Evolutionary conservation across 2,888 invertebrate genomes (phyloP).

Genomic region (Tupiocoris notatus): DNA sequence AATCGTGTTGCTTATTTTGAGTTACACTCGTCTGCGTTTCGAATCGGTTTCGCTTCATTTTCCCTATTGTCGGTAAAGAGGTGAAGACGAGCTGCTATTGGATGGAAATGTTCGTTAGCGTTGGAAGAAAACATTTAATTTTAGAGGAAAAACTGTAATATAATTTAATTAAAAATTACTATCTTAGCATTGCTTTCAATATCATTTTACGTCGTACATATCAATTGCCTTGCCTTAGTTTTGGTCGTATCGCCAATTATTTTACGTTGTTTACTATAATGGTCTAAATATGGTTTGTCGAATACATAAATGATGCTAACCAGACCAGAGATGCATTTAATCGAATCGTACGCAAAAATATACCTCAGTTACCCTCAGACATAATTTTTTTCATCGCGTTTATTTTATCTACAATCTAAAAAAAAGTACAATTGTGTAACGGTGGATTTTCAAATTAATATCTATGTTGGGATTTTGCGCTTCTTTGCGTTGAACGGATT

Average conservation of each 20-base stretch:
- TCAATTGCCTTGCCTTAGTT: neutral
- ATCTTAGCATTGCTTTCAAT: neutral
- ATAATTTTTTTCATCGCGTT: neutral
- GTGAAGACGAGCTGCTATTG: neutral
- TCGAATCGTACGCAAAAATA: neutral
- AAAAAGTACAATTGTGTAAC: neutral
- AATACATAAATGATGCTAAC: neutral
- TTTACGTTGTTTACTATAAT: neutral
- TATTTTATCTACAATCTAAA: neutral
- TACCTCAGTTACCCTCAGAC: neutral
- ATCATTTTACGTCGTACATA: neutral
- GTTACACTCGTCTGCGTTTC: neutral
- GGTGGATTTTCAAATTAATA: too few relatives aligned
- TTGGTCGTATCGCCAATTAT: neutral
- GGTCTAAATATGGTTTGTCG: neutral
- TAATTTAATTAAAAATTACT: too few relatives aligned
- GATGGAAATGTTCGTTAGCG: neutral
- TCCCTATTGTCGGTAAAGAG: neutral
- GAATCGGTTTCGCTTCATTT: neutral
- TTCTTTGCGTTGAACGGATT: neutral
- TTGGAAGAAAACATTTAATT: neutral
- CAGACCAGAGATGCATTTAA: neutral
- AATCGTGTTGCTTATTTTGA: neutral
- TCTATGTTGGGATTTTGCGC: neutral
- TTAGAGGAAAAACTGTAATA: too few relatives aligned